Evolutionary conservation across 2,888 invertebrate genomes (phyloP).

Genomic region (Theodoxus fluviatilis): DNA sequence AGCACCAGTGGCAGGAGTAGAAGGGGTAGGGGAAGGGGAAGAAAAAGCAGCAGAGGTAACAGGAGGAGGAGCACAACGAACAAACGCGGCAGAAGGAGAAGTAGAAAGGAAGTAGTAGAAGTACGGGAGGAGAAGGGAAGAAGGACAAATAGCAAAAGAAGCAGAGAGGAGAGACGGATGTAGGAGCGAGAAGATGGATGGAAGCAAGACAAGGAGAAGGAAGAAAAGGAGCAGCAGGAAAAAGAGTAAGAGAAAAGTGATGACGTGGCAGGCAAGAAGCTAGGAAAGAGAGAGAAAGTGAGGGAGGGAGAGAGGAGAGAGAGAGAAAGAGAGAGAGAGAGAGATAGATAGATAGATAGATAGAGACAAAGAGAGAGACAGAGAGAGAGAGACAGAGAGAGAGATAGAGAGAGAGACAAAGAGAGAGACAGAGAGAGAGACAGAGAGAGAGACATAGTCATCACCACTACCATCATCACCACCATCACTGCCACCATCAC

Average conservation of each 20-base stretch:
- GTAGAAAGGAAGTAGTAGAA: not conserved
- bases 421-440: slow-evolving; percentile 10
- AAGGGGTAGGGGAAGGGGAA: not conserved
- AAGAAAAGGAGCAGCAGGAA: not conserved
- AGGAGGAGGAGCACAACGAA: too few species aligned
- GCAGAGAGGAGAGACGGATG: not conserved
- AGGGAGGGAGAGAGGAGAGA: not conserved
- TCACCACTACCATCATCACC: not conserved
- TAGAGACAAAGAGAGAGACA: slow-evolving; percentile 19
- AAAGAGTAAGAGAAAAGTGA: too few species aligned
- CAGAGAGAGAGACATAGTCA: not conserved
- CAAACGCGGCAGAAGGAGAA: not conserved
- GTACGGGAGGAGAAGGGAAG: not conserved
- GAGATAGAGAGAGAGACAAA: slow-evolving; percentile 13
- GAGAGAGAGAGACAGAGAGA: slow-evolving; percentile 14
- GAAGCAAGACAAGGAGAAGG: not conserved
- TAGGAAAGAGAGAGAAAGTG: not conserved
- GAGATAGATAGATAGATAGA: slow-evolving; percentile 7
- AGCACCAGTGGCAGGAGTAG: too few species aligned
- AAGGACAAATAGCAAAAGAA: not conserved
- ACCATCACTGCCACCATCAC: too few species aligned
- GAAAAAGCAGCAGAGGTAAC: not conserved
- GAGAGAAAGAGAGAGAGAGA: not conserved
- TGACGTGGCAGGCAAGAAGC: too few species aligned
- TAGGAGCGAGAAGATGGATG: too few species aligned